Evolutionary conservation across 1,140 invertebrate species (phyloP), one percentile per base, ranked within the genome.

Genomic region (Piezodorus guildinii): DNA sequence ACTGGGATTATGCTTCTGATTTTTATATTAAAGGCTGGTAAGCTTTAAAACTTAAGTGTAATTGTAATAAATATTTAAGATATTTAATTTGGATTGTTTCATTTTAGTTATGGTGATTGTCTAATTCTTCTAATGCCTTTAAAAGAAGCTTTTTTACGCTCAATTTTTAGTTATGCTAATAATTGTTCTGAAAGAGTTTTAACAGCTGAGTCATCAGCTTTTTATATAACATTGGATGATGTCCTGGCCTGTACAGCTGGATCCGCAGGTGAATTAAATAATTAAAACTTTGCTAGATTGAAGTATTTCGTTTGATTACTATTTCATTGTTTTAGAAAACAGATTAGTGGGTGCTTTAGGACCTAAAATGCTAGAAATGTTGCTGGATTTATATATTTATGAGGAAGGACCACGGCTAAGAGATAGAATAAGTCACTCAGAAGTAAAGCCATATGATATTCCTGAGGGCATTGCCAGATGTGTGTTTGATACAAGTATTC

Each of bases 391-490:
- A 39, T 60, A 34, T 44, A 25, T 39, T 39, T 60, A 60, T 43
- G 25, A 60, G 34, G 58, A 60, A 19, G 58, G 58, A 12, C 58
- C 58, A 16, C 15, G 58, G 17, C 34, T 60, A 10, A 60, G 58
- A 43, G 58, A 60, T 17, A 43, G 25, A 60, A 17, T 60, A 17
- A 60, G 58, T 60, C 58, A 60, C 34, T n/a, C n/a, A 30, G 58
- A 60, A 60, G 34, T 60, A 17, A 56, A 23, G 6, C 14, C 23
- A 17, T 19, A 25, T 16, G 52, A 56, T 23, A 27, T 56, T 23
- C 52, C 52, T 23, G 23, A 56, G 14, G 52, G 5, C 27, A 56
- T 56, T 10, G 52, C 23, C 17, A 56, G 23, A 15, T 25, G 23
- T 25, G 23, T 25, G 15, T 56, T 23, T 56, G 21, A 23, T 23